Evolutionary conservation across 1,140 invertebrate species (phyloP), one percentile per base, ranked within the genome.

Genomic region (Hydropsyche tenuis): DNA sequence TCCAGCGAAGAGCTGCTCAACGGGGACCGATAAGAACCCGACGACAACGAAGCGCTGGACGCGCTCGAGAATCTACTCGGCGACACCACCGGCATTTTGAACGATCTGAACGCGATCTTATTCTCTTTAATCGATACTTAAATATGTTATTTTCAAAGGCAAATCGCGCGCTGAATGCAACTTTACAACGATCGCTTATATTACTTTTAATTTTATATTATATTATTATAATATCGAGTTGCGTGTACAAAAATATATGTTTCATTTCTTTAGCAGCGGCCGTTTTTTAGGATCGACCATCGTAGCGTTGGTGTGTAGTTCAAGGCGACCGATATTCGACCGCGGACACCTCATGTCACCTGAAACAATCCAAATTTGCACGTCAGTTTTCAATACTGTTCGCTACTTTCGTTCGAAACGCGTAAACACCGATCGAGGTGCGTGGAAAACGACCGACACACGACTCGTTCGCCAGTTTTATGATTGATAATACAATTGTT

Each of bases 31-130:
- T 86, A 88, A 0, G 86, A 86, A 0, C 86, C 85, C 1, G 84
- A 80, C 0, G 83, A 81, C 16, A 79, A 80, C 42, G 80, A 81
- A 46, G 80, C 73, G 79, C 11, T 77, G 23, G 82, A 81, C 4
- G 83, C 79, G 1, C 81, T 80, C 46, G 79, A 82, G 72, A 81
- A 85, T 5, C 86, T 78, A 37, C 86, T 85, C 12, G 86, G 87
- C 23, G 87, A 88, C n/a, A 88, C 81, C 14, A 88, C 87, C 69
- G 87, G 87, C 87, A 88, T 88, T 78, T 79, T 87, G 79, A 69
- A 45, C 18, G 23, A 42, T 23, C 22, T 48, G 9, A n/a, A 62
- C 18, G 30, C 30, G 30, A 37, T 71, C 37, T 56, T 56, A 69
- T 43, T 16, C 0, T 14, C 25, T 71, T 37, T 37, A 37, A 37